These are phyloP conservation scores for Lagopus muta DNA, from an alignment of 2,113 vertebrate species.

Conservation along the genomic window DNA sequence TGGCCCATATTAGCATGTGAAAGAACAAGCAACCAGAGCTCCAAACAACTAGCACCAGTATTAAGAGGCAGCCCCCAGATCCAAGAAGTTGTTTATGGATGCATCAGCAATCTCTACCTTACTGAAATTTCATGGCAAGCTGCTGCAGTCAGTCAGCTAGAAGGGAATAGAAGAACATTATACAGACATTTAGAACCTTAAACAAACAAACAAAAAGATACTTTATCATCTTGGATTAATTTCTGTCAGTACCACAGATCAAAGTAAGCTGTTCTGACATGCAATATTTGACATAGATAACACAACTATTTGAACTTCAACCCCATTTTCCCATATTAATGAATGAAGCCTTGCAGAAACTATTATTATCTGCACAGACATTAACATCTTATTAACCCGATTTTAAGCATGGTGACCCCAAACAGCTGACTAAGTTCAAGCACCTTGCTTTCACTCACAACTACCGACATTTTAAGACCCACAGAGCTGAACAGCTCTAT, in stretches of 20 bases:
- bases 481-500: background rate
- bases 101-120: slow-evolving; percentile 33
- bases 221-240: background rate
- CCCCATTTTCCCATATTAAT: background rate
- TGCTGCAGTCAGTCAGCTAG: slow-evolving; percentile 48
- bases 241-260: background rate
- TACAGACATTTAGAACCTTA: background rate
- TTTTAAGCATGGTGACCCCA: background rate
- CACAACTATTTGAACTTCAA: background rate
- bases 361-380: background rate
- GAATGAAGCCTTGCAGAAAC: background rate
- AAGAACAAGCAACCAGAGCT: slow-evolving; percentile 29
- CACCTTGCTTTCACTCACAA: background rate
- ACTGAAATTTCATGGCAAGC: slow-evolving; percentile 42
- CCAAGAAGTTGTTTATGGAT: background rate
- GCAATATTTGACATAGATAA: background rate
- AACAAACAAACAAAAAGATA: background rate
- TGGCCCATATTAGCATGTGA: background rate
- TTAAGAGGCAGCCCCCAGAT: background rate
- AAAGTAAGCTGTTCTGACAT: background rate
- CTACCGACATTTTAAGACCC: background rate
- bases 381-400: background rate
- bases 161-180: slow-evolving; percentile 37
- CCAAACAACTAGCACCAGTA: slow-evolving; percentile 2
- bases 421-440: background rate